Evolutionary conservation across 2,888 invertebrate species (phyloP).

Genomic region (Andrena praecox): DNA sequence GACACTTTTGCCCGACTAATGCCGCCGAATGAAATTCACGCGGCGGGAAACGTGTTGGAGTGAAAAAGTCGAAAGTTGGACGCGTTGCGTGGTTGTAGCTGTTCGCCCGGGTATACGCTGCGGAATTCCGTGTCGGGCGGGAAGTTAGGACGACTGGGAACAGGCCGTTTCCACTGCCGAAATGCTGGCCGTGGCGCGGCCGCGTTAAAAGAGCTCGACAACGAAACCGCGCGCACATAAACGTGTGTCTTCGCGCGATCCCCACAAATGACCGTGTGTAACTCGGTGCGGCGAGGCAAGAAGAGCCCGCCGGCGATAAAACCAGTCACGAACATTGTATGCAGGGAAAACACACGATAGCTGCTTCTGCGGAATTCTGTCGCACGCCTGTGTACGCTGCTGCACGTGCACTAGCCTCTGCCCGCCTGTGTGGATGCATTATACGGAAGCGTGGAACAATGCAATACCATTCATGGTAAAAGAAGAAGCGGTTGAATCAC

Average conservation of each 20-base stretch:
- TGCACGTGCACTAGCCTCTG: neutral
- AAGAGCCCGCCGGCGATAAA: slow-evolving; percentile 59
- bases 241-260: slow-evolving; percentile 47
- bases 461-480: slow-evolving; percentile 56
- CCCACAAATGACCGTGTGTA: slow-evolving; percentile 29
- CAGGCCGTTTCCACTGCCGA: neutral
- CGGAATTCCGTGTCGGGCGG: neutral
- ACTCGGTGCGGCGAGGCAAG: slow-evolving; percentile 28
- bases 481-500: slow-evolving; percentile 55
- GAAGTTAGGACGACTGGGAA: slow-evolving; percentile 3
- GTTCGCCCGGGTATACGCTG: neutral
- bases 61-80: slow-evolving; percentile 17
- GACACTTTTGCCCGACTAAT: neutral
- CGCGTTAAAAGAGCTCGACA: neutral
- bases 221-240: neutral
- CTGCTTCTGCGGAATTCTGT: slow-evolving; percentile 48
- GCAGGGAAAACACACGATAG: slow-evolving; percentile 57
- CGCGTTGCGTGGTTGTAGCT: slow-evolving; percentile 2
- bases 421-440: slow-evolving; percentile 14
- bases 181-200: neutral
- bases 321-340: slow-evolving; percentile 63
- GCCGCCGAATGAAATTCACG: slow-evolving; percentile 13
- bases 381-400: slow-evolving; percentile 9
- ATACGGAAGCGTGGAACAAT: slow-evolving; percentile 59
- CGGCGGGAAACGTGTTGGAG: slow-evolving; percentile 35